A percentile compares a stretch with the other conserved stretches of the same genome.
phyloP scores from a whole-genome alignment of 2,888 invertebrate genomes.

The Eilema depressum region DNA sequence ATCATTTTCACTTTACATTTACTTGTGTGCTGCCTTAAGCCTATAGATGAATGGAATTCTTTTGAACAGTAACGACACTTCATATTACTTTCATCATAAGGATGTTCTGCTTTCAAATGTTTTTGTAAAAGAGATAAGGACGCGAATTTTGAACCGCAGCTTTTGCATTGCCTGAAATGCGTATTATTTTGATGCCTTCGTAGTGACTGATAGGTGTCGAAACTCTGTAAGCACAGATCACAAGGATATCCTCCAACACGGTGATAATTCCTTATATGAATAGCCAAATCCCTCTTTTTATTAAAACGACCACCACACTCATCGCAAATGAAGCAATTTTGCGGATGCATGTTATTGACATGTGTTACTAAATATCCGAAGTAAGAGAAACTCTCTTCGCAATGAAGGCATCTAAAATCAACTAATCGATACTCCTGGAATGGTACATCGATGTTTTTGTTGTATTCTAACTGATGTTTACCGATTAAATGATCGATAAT shows the following conservation, averaged over 20 bases:
- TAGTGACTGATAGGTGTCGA: conserved; percentile 55
- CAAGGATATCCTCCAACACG: conserved; percentile 70
- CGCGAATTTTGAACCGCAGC: conserved; percentile 65
- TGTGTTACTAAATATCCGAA: conserved; percentile 73
- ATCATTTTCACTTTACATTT: conserved; percentile 68
- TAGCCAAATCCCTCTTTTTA: conserved; percentile 68
- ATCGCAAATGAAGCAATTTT: conserved; percentile 70
- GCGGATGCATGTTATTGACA: conserved; percentile 68
- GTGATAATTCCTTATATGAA: conserved; percentile 69
- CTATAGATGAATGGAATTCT: conserved; percentile 66
- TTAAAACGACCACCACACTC: conserved; percentile 72
- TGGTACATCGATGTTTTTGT: conserved; percentile 66
- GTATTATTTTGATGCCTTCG: conserved; percentile 64
- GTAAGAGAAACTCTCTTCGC: conserved; percentile 67
- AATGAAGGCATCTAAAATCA: conserved; percentile 69
- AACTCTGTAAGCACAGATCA: conserved; percentile 65
- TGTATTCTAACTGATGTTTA: conserved; percentile 71
- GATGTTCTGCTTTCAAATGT: conserved; percentile 69
- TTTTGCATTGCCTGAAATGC: conserved; percentile 72
- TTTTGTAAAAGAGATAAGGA: conserved; percentile 64
- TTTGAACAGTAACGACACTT: conserved; percentile 74
- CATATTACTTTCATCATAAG: conserved; percentile 57
- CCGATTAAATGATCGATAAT: conserved; percentile 73
- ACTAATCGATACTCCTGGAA: conserved; percentile 69
- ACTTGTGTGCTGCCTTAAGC: conserved; percentile 68